Evolutionary conservation across 2,888 invertebrate species (phyloP), one percentile per base, ranked within the genome.

Genomic region (Lathronympha strigana): DNA sequence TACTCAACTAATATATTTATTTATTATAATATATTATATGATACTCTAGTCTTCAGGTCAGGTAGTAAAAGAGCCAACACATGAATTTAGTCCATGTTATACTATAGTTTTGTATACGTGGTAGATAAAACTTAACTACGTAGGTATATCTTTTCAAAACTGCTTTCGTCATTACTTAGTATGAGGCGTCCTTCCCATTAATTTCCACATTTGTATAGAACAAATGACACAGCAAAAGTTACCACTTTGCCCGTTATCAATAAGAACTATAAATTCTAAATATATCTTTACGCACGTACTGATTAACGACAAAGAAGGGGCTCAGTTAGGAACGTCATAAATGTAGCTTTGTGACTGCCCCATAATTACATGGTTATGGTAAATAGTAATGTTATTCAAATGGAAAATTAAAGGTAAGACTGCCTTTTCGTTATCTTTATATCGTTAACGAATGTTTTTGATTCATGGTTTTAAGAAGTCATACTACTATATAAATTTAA

Each of bases 321-420:
- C 6, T n/a, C 15, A 38, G 6, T 15, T 15, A n/a, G 6, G 38
- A 38, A 1, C 15, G n/a, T 38, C 38, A 38, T 15, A 38, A 38
- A 38, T 15, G 38, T 38, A 38, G 1, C 15, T 38, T 38, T 38
- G n/a, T 38, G 38, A 15, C 15, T 38, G 69, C 72, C 67, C 68
- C 73, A 71, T 50, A 67, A 69, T 74, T 74, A 72, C 71, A 67
- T 66, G 68, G 54, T 73, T 71, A 74, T 72, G 73, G 73, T 75
- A 72, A 73, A 57, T 31, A 62, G 67, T 69, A 69, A 72, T 69
- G 66, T 62, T 68, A 76, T 72, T 72, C 71, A 71, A 72, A 69
- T 73, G 79, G 79, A 80, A 79, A 80, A n/a, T n/a, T 79, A 72
- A 71, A 66, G 70, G 33, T 36, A 55, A 40, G 63, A 55, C 55